Evolutionary conservation across 2,888 invertebrate species (phyloP), one percentile per base, ranked within the genome.

Genomic region (Hipparchia semele): DNA sequence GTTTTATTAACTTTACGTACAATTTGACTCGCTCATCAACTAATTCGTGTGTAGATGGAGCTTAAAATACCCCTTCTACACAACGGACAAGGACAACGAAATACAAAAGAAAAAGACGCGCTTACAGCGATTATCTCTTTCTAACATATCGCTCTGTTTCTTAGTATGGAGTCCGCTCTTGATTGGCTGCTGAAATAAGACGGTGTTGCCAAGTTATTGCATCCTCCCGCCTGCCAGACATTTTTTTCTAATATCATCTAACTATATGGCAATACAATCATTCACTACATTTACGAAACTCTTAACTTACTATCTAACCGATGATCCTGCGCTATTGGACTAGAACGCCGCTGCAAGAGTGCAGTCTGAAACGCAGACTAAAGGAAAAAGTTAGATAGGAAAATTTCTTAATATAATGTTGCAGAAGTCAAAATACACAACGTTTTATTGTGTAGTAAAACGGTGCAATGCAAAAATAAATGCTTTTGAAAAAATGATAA

Each of bases 181-280:
- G 46, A 58, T 45, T 71, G 71, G 59, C 45, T 60, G 60, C 69
- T 45, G 6, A 77, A 74, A 74, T 77, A 73, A 75, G 78, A 75
- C 79, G 79, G 79, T 77, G 75, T 74, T 75, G 75, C 77, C 78
- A 77, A 74, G 64, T 76, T 91, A 92, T 92, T 92, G 92, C 92
- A 92, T 85, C 87, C 87, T 86, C 92, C 93, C 92, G 91, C 89
- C 92, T 89, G 90, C 85, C 84, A 85, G 84, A 85, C 84, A 84
- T 88, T 88, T 64, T 46, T 86, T 79, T 79, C 88, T 90, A 91
- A 87, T 88, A 90, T 87, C 88, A 82, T 86, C 88, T 93, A 91
- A 88, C 90, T 92, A 91, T 49, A 89, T 88, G 90, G 88, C 89
- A 90, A 86, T 90, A 90, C 87, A 80, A 86, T 87, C 84, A 88